These are phyloP conservation scores for Apteryx mantelli DNA, from an alignment of 2,113 vertebrate species.

Conservation along the genomic window DNA sequence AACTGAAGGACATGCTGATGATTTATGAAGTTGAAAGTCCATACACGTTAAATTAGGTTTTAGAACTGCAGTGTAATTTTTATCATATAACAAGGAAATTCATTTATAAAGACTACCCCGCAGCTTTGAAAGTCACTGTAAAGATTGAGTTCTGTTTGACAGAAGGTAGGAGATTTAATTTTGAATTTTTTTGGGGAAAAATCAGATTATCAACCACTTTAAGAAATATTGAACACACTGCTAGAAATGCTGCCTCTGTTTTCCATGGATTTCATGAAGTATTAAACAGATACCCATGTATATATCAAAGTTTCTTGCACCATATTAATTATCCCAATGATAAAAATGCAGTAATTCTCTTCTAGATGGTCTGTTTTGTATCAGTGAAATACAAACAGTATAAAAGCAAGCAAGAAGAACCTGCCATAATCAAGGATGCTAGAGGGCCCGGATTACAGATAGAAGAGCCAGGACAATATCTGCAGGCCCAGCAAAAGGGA, in stretches of 20 bases:
- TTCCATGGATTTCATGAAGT: not conserved
- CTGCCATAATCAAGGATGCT: not conserved
- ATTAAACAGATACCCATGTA: not conserved
- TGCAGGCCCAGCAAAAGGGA: not conserved
- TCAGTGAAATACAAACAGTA: not conserved
- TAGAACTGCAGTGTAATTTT: conserved; percentile 58
- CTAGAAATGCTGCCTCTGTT: not conserved
- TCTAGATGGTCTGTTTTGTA: not conserved
- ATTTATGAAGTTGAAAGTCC: conserved; percentile 56
- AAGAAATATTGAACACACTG: not conserved
- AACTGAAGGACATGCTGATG: conserved; percentile 46
- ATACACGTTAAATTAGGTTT: conserved; percentile 57
- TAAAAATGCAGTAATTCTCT: not conserved
- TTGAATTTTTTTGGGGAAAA: not conserved
- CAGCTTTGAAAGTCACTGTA: conserved; percentile 57
- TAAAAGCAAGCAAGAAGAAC: not conserved
- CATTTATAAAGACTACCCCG: conserved; percentile 46
- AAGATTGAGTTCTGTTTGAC: conserved; percentile 40
- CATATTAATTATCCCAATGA: not conserved
- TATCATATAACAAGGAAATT: conserved; percentile 64
- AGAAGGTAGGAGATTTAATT: conserved; percentile 41
- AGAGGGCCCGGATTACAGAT: not conserved
- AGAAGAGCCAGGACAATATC: not conserved
- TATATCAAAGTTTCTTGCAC: not conserved
- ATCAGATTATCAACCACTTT: conserved; percentile 6